Percentiles rank a stretch among this genome's conserved stretches.
phyloP scores from a whole-genome alignment of 2,797 vertebrate species.

The Lacerta agilis region DNA sequence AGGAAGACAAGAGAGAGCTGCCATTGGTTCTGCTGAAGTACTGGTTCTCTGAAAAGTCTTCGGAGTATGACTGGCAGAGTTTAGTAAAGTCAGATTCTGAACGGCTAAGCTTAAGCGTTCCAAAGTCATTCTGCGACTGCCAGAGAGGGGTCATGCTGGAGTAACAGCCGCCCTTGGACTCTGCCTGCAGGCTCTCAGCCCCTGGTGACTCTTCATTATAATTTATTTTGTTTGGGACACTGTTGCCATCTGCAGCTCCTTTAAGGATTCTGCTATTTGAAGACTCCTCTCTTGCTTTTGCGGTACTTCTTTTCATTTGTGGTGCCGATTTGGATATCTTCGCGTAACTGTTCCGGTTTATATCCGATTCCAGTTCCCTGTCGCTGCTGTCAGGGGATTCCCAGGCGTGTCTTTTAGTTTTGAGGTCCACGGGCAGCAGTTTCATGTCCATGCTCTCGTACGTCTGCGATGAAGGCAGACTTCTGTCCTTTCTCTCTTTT shows the following conservation, averaged over 20 bases:
- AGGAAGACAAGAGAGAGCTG: conserved; percentile 91
- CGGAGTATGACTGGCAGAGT: conserved; percentile 96
- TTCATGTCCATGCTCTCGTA: conserved; percentile 99
- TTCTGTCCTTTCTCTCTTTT: conserved; percentile 91
- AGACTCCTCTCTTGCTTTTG: conserved; percentile 78
- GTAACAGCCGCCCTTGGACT: conserved; percentile 84
- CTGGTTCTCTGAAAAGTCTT: conserved; percentile 96
- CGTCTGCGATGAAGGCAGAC: conserved; percentile 92
- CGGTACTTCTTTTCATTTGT: conserved; percentile 84
- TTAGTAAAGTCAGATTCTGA: conserved; percentile 99
- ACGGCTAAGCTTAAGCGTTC: conserved; percentile 92
- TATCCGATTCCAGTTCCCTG: conserved; percentile 89
- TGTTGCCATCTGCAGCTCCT: conserved; percentile 78
- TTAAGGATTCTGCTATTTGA: conserved; percentile 73
- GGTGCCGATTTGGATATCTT: conserved; percentile 87
- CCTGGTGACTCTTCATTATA: conserved; percentile 79
- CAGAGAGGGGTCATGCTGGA: conserved; percentile 87
- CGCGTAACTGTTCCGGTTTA: conserved; percentile 92
- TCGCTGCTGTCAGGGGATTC: conserved; percentile 92
- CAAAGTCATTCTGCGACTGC: conserved; percentile 96
- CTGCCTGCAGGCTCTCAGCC: conserved; percentile 85
- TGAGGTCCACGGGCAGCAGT: conserved; percentile 83
- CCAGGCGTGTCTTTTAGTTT: conserved; percentile 89
- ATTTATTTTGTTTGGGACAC: conserved; percentile 82
- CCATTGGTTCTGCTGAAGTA: conserved; percentile 92